Conservation (phyloP, 1,140 invertebrate genomes). For the Formica exsecta region DNA sequence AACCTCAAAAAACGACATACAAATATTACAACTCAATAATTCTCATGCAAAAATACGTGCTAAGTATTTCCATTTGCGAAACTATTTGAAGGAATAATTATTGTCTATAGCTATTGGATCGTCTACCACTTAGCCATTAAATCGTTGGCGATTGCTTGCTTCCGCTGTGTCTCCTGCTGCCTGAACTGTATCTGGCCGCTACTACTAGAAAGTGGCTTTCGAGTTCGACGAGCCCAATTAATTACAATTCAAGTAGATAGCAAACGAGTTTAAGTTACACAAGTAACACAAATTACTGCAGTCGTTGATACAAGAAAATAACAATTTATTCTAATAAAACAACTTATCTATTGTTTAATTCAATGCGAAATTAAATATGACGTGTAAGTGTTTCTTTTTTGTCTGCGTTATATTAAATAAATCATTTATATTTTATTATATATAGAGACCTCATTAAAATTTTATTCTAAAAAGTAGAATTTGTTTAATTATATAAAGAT, state of each 20-base stretch:
- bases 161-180: constrained; percentile 40
- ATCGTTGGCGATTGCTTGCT: constrained; percentile 45
- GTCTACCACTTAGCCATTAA: constrained; percentile 24
- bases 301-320: not conserved
- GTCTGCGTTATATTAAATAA: not conserved
- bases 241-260: constrained; percentile 53
- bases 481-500: not conserved
- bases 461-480: not conserved
- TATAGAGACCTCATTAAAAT: not conserved
- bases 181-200: constrained; percentile 22
- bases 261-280: constrained; percentile 34
- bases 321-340: not conserved
- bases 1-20: not conserved
- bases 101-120: constrained; percentile 25
- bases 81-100: constrained; percentile 38
- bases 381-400: not conserved
- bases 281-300: constrained; percentile 30
- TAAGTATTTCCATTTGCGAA: constrained; percentile 5
- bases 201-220: constrained; percentile 31
- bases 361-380: not conserved
- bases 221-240: constrained; percentile 47
- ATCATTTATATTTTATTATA: not conserved
- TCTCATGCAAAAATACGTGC: not conserved
- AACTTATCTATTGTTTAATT: not conserved
- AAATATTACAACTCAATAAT: not conserved